Evolutionary conservation across 2,113 vertebrate genomes (phyloP), one percentile per base, ranked within the genome.

Genomic region (Nothobranchius kuhntae): DNA sequence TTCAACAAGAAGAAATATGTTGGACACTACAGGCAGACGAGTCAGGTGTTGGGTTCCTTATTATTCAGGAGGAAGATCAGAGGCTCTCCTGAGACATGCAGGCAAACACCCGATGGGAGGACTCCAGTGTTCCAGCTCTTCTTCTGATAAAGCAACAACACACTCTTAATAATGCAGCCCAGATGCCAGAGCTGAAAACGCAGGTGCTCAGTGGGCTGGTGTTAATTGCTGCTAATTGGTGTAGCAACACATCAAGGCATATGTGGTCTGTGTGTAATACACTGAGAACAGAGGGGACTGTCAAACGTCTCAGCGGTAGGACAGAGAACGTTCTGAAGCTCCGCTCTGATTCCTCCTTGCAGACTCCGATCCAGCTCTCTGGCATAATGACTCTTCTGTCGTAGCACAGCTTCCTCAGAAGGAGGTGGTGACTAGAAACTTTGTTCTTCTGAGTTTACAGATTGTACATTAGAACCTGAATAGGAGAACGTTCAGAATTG

Each of bases 191-290:
- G 78, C 85, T 83, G 73, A 78, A 86, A 81, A 80, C 83, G 69
- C 91, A 92, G 91, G 88, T 92, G 91, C 86, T 90, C 78, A 75
- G 76, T 73, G 80, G 78, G 82, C 83, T 81, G 56, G 89, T 92
- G 92, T 90, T 92, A 93, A 93, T 93, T 93, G 89, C 89, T 91
- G 90, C 84, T 93, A 93, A 93, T 93, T 93, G 90, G 86, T 89
- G 89, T 84, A 87, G 86, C 87, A 76, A 89, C 88, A 87, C 87
- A 69, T 90, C 77, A 83, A 89, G 71, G 70, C 83, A 81, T 80
- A 80, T 78, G 78, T 48, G 59, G 63, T 66, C 26, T 54, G 74
- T 65, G 71, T 82, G 53, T 68, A 53, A 60, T 61, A 54, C 15
- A 36, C 50, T 13, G 71, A 74, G 78, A 82, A 72, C 73, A 73